Percentiles rank a stretch among this genome's conserved stretches.
Conservation (phyloP, 1,140 invertebrate genomes). For the Wiebesia pumilae region DNA sequence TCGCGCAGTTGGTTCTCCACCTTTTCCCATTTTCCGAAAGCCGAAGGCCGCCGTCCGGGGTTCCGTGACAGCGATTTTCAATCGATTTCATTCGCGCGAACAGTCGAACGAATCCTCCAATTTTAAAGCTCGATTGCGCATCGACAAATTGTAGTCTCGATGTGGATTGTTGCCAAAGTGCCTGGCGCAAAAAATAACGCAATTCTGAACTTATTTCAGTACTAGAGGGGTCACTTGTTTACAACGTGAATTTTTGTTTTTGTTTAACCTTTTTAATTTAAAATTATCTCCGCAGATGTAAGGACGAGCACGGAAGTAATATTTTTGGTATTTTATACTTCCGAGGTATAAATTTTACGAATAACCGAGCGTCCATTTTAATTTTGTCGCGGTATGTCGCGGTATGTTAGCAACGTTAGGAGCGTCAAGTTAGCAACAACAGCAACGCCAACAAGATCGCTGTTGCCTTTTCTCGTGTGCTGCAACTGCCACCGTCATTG, state of each 20-base stretch:
- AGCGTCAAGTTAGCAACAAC: constrained; percentile 6
- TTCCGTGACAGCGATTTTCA: too few relatives aligned
- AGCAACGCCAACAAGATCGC: constrained; percentile 3
- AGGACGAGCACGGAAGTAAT: background rate
- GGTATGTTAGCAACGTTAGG: background rate
- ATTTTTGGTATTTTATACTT: background rate
- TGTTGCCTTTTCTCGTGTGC: background rate
- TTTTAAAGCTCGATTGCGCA: too few relatives aligned
- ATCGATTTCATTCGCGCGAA: too few relatives aligned
- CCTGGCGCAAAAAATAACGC: background rate
- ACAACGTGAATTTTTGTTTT: background rate
- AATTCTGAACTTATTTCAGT: background rate
- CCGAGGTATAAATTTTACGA: background rate
- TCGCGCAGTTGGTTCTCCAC: background rate
- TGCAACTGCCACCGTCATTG: background rate
- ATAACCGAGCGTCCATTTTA: background rate
- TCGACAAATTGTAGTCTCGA: background rate
- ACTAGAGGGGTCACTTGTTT: background rate
- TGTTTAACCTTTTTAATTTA: too few relatives aligned
- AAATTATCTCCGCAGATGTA: background rate
- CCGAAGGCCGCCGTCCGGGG: too few relatives aligned
- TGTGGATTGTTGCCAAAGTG: background rate
- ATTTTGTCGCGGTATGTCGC: background rate
- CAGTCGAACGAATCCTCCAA: too few relatives aligned
- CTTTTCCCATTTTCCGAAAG: constrained; percentile 3